These are phyloP conservation scores for Ibidorhyncha struthersii DNA, from an alignment of 2,113 vertebrate genomes.

Conservation along the genomic window DNA sequence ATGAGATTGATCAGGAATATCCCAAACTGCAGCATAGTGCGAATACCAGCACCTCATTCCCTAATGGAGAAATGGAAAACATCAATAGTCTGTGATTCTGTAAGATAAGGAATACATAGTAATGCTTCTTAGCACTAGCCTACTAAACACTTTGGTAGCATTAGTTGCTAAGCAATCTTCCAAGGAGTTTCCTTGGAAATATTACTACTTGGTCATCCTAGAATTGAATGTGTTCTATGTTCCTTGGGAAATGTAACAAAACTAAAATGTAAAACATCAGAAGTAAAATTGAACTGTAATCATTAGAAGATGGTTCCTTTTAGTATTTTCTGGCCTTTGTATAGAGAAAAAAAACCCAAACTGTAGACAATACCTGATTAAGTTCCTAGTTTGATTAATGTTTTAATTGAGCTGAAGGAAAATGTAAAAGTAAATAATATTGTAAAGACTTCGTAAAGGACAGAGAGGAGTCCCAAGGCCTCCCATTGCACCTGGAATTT, in stretches of 20 bases:
- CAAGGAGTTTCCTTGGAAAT: neutral
- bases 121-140: neutral
- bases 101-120: neutral
- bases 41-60: neutral
- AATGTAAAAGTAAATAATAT: neutral
- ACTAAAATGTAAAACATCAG: neutral
- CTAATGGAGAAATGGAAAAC: neutral
- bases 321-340: neutral
- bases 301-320: neutral
- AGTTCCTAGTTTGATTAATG: neutral
- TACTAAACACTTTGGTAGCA: neutral
- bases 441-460: neutral
- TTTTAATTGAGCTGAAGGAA: neutral
- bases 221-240: neutral
- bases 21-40: neutral
- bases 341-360: neutral
- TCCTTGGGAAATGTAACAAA: neutral
- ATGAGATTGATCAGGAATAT: neutral
- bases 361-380: neutral
- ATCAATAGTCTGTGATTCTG: neutral
- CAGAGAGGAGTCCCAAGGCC: neutral
- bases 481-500: neutral
- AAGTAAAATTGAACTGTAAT: neutral
- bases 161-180: neutral
- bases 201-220: neutral